Base-by-base conservation (phyloP, 2,797 vertebrate genomes). In the Cichlasoma orientale region DNA sequence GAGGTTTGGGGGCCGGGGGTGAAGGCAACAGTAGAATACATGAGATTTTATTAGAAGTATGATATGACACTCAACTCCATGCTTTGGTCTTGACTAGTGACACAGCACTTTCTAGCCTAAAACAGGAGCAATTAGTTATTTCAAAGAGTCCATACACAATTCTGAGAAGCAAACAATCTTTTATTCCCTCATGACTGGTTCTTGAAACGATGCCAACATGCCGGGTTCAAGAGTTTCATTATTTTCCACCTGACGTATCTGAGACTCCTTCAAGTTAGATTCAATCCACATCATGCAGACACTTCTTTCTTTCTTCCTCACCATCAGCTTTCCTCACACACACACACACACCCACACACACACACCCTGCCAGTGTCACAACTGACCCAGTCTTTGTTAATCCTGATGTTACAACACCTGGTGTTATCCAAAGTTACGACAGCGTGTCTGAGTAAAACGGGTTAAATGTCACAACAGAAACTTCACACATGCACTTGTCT, bases 401-500 rank as follows among this genome's bases (percentile, higher is more conserved):
- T 61, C 19, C 13, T 29, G 13, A 7, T 7, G n/a, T 63, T 44
- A 80, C 73, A 23, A 36, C 23, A 79, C 19, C 10, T 1, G 29
- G 77, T 77, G 71, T 81, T 89, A 85, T 88, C 84, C 38, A 25
- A 72, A 57, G 73, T 75, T 57, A 59, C 18, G 3, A 52, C 50
- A 82, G 9, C 54, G 19, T 23, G 50, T 29, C 36, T 69, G 13
- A 36, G 23, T 61, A 54, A 38, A 58, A 56, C 72, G 61, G 36
- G 36, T 77, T 69, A 53, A 77, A 58, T 73, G 74, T 90, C 85
- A 93, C 77, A 44, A 36, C 53, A 72, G 9, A 56, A 38, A 74
- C 55, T 29, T 10, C 59, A 80, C 54, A 27, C 86, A 83, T 89
- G 86, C 86, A 23, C 58, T 58, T 58, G 69, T 77, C 69, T 72